Percentiles rank a stretch among this genome's conserved stretches.
Evolutionary conservation across 2,797 vertebrate species (phyloP).

Genomic region (Synanceia verrucosa): DNA sequence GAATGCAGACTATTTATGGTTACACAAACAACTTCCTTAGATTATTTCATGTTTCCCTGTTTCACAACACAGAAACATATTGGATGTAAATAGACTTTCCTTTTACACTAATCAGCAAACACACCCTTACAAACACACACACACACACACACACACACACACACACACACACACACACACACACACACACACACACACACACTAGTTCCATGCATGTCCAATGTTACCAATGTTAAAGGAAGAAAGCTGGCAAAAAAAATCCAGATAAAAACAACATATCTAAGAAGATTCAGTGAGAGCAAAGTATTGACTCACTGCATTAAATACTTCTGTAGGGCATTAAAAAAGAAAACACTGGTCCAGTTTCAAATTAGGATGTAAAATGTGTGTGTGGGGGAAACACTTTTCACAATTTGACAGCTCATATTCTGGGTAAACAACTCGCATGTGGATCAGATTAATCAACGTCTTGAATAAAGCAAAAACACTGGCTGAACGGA

Average conservation of each 20-base stretch:
- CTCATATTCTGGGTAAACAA: slow-evolving; percentile 6
- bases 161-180: neutral
- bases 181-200: neutral
- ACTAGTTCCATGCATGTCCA: neutral
- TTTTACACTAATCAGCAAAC: neutral
- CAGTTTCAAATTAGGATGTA: slow-evolving; percentile 3
- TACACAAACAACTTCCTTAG: neutral
- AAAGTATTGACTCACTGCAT: slow-evolving; percentile 9
- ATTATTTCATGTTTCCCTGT: neutral
- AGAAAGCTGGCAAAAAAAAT: neutral
- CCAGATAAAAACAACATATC: slow-evolving; percentile 29
- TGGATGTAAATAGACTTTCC: neutral
- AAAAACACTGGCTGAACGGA: neutral
- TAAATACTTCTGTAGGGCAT: slow-evolving; percentile 14
- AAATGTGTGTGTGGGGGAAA: neutral
- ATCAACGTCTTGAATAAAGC: slow-evolving; percentile 1
- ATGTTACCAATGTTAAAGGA: neutral
- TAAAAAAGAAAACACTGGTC: neutral
- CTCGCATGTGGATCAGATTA: neutral
- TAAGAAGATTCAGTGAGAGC: slow-evolving; percentile 14
- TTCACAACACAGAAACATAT: neutral
- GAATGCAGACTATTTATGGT: neutral
- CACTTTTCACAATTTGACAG: too few relatives aligned
- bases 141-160: neutral
- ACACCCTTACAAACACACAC: neutral